phyloP scores from a whole-genome alignment of 2,113 vertebrate species.

The Fukomys damarensis region DNA sequence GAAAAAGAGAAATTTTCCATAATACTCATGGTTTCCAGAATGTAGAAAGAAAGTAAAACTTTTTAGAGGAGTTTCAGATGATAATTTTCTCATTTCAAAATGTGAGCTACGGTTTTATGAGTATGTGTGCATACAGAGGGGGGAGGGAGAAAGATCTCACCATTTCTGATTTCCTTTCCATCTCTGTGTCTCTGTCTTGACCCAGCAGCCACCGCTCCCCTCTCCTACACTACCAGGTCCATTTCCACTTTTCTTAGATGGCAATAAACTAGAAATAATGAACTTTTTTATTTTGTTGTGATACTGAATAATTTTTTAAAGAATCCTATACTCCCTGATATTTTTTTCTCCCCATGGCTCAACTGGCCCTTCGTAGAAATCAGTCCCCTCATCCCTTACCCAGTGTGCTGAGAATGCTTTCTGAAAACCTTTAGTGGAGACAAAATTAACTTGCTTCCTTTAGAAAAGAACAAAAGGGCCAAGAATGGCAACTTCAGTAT shows the following conservation, averaged over 20 bases:
- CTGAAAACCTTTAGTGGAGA: neutral
- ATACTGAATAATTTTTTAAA: neutral
- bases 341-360: neutral
- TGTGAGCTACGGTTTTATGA: neutral
- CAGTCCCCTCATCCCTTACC: too few species aligned
- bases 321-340: neutral
- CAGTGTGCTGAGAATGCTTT: neutral
- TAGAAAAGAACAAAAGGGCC: neutral
- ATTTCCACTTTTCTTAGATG: neutral
- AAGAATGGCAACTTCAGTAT: neutral
- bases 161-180: neutral
- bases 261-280: neutral
- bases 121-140: too few species aligned
- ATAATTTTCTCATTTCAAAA: slow-evolving; percentile 31
- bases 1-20: neutral
- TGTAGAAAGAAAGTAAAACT: neutral
- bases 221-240: neutral
- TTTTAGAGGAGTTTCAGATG: neutral
- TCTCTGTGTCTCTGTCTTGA: neutral
- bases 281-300: neutral
- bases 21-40: neutral
- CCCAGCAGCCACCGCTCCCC: neutral
- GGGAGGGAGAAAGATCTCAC: fast-evolving
- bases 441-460: neutral
- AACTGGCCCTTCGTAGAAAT: neutral